Evolutionary conservation across 2,113 vertebrate species (phyloP), one percentile per base, ranked within the genome.

Genomic region (Nycticebus coucang): DNA sequence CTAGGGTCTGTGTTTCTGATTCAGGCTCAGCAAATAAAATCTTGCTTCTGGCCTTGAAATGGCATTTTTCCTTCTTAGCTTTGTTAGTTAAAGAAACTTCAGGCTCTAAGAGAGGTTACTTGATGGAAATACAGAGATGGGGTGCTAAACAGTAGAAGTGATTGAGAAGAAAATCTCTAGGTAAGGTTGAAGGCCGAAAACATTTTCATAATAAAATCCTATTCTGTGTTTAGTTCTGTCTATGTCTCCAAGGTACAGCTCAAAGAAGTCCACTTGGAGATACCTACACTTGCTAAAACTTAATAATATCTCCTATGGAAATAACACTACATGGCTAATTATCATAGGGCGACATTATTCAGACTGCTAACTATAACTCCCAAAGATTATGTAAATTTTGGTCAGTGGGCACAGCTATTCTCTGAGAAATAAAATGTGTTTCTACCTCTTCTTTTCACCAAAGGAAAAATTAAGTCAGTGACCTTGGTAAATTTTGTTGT

Each of bases 391-490:
- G 57, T 21, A 59, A 81, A 64, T 26, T 85, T 59, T 77, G 17
- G 64, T 77, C n/a, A 45, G 6, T 83, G 33, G 53, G 37, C 33
- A n/a, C 19, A 79, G 37, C 53, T 89, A 9, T 84, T 78, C 26
- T 79, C 33, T 22, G 71, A 93, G 71, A 93, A 71, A 89, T 69
- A 62, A 85, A 91, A 37, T 84, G 2, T 50, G 62, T 93, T 84
- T 92, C 55, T 81, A 10, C 91, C 71, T 95, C 59, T n/a, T 93
- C 28, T 89, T 82, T 81, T 86, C 41, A 45, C 53, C 71, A 95
- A 89, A 94, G 62, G 59, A 93, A 96, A 93, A 82, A 85, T 79
- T 74, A 92, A 80, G 90, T 64, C 55, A 85, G 0, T 69, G n/a
- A 78, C 75, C 41, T 64, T 93, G 13, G 12, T 93, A 53, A 53